Evolutionary conservation across 2,797 vertebrate species (phyloP).

Genomic region (Diplodus sargus): DNA sequence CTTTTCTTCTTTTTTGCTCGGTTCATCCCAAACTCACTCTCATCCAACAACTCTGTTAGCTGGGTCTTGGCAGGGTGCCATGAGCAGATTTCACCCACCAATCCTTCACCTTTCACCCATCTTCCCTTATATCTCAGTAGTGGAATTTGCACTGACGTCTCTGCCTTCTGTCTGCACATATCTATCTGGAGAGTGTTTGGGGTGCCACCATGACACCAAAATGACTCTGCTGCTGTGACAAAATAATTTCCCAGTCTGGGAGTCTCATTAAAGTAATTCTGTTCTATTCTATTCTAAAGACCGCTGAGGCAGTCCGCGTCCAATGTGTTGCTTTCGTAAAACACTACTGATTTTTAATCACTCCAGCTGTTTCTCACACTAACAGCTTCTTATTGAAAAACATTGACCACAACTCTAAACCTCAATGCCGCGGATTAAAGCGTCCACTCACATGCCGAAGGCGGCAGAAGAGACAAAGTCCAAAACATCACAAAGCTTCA

Average conservation of each 20-base stretch:
- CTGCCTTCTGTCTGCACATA: neutral
- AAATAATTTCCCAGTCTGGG: no score
- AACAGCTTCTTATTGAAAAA: neutral
- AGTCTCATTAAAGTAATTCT: no score
- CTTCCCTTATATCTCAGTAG: neutral
- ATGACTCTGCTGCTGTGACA: no score
- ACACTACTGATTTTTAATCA: neutral
- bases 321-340: neutral
- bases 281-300: no score
- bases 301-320: neutral
- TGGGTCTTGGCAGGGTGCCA: conserved; percentile 23
- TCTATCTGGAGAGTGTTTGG: neutral
- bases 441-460: conserved; percentile 3
- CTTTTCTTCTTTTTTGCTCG: neutral
- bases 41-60: conserved; percentile 29
- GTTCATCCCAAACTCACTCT: conserved; percentile 19
- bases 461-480: conserved; percentile 7
- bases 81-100: neutral
- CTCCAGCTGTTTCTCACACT: neutral
- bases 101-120: conserved; percentile 9
- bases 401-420: neutral
- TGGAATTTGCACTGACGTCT: neutral
- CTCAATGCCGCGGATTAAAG: neutral
- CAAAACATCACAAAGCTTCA: conserved; percentile 11
- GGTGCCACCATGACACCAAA: neutral